Base-by-base conservation (phyloP, 2,888 invertebrate genomes). In the Oegoconia quadripuncta region DNA sequence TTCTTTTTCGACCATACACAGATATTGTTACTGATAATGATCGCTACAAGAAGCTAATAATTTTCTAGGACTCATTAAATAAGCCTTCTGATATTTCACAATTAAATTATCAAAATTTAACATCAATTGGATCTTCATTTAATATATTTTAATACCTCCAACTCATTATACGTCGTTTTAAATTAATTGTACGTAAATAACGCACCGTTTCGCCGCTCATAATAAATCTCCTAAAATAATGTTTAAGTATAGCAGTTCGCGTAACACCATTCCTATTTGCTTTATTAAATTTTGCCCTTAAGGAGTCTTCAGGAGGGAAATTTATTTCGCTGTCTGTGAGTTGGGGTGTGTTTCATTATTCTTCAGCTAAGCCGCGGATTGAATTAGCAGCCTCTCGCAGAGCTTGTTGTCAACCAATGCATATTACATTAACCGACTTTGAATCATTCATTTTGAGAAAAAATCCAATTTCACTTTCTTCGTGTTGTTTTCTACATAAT, bases 231-330 rank as follows among this genome's bases (percentile, higher is more conserved):
- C 59, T 65, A 61, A 74, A 76, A 75, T 75, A 42, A 75, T 74
- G 67, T 62, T 65, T 64, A 59, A 58, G 61, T 65, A 66, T 68
- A 67, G 53, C 59, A 58, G 65, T 68, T 59, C 55, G 37, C 39
- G 62, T 64, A 68, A 67, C 66, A 59, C 58, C 62, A 69, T 70
- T 65, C 67, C 59, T 75, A 73, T 76, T 79, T 76, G 74, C 75
- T 75, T 77, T 77, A 77, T 77, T 77, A 74, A 77, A 79, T 78
- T 78, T 78, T 60, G 68, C 65, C 57, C 66, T 52, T 61, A 61
- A 67, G n/a, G 69, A 69, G 65, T 68, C 64, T 70, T 69, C 64
- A 68, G 53, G 64, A 60, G 59, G 49, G 48, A 67, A 74, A 76
- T 77, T 75, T 77, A 75, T 75, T 75, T 71, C 56, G 50, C 62